Conservation (phyloP, 2,797 vertebrate species). For the Distichodus sexfasciatus region DNA sequence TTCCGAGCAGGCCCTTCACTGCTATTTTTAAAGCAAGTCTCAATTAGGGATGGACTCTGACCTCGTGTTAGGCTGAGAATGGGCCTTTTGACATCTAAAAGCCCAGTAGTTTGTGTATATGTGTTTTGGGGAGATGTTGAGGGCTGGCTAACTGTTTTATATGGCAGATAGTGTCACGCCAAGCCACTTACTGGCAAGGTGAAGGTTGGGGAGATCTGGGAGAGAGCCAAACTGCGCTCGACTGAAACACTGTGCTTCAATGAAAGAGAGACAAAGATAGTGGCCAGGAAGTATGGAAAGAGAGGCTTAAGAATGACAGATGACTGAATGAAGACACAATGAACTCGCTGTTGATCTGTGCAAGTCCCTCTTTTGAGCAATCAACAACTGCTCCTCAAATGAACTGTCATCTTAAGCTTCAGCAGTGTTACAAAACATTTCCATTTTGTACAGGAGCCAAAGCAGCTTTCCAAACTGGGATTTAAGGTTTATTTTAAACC, state of each 20-base stretch:
- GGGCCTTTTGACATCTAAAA: slow-evolving; percentile 5
- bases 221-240: slow-evolving; percentile 4
- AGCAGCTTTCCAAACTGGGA: no score
- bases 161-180: slow-evolving; percentile 20
- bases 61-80: slow-evolving; percentile 32
- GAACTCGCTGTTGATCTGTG: no score
- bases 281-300: background rate
- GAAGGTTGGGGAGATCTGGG: slow-evolving; percentile 15
- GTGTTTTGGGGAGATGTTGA: no score
- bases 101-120: no score
- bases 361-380: no score
- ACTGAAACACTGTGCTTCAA: background rate
- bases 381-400: no score
- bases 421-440: no score
- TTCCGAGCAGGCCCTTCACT: background rate
- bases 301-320: background rate
- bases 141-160: slow-evolving; percentile 27
- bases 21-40: slow-evolving; percentile 39
- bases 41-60: slow-evolving; percentile 32
- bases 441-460: no score
- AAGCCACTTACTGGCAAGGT: slow-evolving; percentile 5
- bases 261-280: background rate
- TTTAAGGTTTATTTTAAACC: no score
- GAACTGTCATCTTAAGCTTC: no score
- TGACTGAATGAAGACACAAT: background rate